Percentiles rank a stretch among this genome's conserved stretches.
phyloP scores from a whole-genome alignment of 23 tunicate species.

The Styela clava region DNA sequence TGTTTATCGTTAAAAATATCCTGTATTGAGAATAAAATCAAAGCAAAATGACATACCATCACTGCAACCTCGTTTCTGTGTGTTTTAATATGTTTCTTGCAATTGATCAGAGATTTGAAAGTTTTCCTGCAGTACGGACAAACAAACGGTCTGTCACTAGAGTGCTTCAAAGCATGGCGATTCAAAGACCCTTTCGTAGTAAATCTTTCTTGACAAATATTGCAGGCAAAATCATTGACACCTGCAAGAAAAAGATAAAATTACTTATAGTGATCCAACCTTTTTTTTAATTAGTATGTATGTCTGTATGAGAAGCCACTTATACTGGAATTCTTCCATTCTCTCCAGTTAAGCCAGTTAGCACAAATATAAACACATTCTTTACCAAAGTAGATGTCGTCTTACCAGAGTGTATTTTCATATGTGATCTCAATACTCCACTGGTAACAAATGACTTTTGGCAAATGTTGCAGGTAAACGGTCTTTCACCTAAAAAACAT shows the following conservation, averaged over 20 bases:
- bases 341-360: too few species aligned
- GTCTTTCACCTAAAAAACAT: constrained; percentile 57
- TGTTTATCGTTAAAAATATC: too few species aligned
- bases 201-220: constrained; percentile 39
- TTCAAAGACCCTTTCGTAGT: constrained; percentile 45
- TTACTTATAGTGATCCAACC: not conserved
- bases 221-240: constrained; percentile 46
- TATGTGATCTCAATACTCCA: constrained; percentile 54
- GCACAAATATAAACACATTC: too few species aligned
- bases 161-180: constrained; percentile 80
- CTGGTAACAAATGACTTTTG: constrained; percentile 37
- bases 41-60: constrained; percentile 2
- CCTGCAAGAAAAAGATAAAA: constrained; percentile 31
- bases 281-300: too few species aligned
- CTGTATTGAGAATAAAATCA: too few species aligned
- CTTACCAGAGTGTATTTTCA: constrained; percentile 73
- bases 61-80: constrained; percentile 52
- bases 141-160: constrained; percentile 55
- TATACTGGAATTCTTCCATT: too few species aligned
- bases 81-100: constrained; percentile 73
- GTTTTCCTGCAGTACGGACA: constrained; percentile 81
- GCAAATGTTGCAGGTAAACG: constrained; percentile 65
- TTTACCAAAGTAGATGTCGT: too few species aligned
- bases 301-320: too few species aligned
- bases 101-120: constrained; percentile 63